Percentiles rank a stretch among this genome's conserved stretches.
phyloP scores from a whole-genome alignment of 1,140 invertebrate genomes.

The Psilanteris sp. region DNA sequence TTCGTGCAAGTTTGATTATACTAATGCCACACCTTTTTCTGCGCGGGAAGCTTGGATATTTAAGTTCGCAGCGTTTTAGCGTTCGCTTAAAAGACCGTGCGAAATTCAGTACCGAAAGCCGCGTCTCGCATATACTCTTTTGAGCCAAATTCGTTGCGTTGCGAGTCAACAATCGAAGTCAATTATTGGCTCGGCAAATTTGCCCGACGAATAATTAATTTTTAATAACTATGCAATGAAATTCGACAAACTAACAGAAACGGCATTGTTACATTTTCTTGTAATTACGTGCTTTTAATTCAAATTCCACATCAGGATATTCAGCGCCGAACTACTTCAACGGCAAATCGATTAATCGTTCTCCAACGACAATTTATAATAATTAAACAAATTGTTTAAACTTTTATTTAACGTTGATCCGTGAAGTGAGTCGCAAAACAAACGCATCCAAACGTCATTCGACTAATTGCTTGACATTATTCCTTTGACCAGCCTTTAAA shows the following conservation, averaged over 20 bases:
- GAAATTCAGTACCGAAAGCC: no score
- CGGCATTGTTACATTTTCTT: background rate
- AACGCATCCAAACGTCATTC: conserved; percentile 29
- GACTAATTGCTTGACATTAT: conserved; percentile 48
- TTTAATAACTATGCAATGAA: conserved; percentile 5
- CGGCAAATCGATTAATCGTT: no score
- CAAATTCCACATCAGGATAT: no score
- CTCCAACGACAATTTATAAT: no score
- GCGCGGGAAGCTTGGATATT: conserved; percentile 4
- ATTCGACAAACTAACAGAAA: conserved; percentile 23
- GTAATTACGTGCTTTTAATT: conserved; percentile 7
- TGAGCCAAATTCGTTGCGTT: background rate
- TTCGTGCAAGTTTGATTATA: conserved; percentile 33
- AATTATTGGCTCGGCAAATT: conserved; percentile 5
- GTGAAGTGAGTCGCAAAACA: conserved; percentile 18
- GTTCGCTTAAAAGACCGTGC: background rate
- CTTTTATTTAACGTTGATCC: conserved; percentile 33
- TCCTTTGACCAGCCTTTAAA: conserved; percentile 15
- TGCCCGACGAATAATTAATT: conserved; percentile 10
- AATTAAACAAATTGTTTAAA: no score
- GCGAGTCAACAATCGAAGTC: background rate
- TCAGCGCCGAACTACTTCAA: no score
- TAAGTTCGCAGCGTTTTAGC: background rate
- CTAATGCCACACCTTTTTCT: conserved; percentile 54
- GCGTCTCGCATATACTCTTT: background rate